Evolutionary conservation across 2,797 vertebrate genomes (phyloP), one percentile per base, ranked within the genome.

Genomic region (Sebastes hubbsi): DNA sequence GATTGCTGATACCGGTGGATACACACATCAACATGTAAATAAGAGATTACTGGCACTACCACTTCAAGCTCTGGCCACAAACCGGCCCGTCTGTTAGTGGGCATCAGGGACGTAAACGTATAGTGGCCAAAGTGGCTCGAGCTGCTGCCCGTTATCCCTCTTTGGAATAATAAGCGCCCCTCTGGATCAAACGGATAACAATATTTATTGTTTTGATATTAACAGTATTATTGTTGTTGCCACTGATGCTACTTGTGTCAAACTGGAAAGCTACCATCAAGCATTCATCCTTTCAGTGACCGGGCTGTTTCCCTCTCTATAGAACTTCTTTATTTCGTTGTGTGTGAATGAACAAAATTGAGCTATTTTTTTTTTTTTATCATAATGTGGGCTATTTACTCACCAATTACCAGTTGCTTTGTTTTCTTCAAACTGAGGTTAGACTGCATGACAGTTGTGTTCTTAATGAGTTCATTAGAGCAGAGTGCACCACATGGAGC

Each of bases 381-480:
- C 36, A 14, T 29, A 81, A 29, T 20, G 13, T 8, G 2, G 14
- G 8, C n/a, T 60, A 58, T 76, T 78, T n/a, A 58, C 25, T 63
- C n/a, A 59, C 25, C 62, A 38, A 27, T 25, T 76, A 30, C 16
- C 16, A 65, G 20, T 6, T 25, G 30, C 63, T 73, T 65, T 65
- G 63, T 80, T 60, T 80, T 46, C 27, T 42, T 68, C 52, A 55
- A 3, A n/a, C 11, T 65, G 30, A 42, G 64, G 42, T 61, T 56
- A 68, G 20, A 60, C 60, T 66, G 42, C 49, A 22, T 10, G 29
- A 27, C 54, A 2, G 3, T 18, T 72, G 36, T 11, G 4, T 61
- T 72, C 49, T 24, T 58, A 73, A 66, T 67, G 74, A 62, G 34
- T 24, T 80, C 34, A 72, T 75, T 61, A 72, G 56, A 52, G 12